Evolutionary conservation across 2,888 invertebrate species (phyloP).

Genomic region (Machimus rusticus): DNA sequence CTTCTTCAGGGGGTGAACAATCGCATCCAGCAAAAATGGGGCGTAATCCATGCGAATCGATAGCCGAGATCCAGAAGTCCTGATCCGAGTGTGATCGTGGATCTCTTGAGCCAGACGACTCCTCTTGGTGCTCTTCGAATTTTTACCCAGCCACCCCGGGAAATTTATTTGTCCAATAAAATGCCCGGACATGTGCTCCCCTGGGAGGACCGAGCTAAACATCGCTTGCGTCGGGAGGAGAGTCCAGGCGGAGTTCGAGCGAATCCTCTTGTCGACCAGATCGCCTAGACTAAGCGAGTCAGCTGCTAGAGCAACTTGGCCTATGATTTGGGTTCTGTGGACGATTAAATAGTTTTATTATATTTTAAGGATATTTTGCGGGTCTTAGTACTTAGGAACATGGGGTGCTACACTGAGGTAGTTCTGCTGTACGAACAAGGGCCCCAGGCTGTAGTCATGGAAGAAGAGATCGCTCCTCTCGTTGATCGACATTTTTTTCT

Average conservation of each 20-base stretch:
- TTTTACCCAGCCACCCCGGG: conserved; percentile 95
- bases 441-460: conserved; percentile 94
- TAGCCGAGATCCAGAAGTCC: conserved; percentile 80
- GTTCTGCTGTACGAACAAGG: conserved; percentile 98
- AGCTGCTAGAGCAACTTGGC: conserved; percentile 79
- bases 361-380: not conserved
- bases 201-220: conserved; percentile 90
- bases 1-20: conserved; percentile 79
- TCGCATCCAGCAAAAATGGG: conserved; percentile 75
- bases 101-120: conserved; percentile 83
- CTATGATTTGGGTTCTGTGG: conserved; percentile 66
- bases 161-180: conserved; percentile 84
- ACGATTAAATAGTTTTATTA: not conserved
- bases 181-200: conserved; percentile 82
- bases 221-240: conserved; percentile 87
- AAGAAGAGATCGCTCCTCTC: conserved; percentile 94
- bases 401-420: conserved; percentile 84
- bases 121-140: conserved; percentile 84
- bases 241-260: conserved; percentile 84
- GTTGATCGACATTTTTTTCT: conserved; percentile 76
- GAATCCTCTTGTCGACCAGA: conserved; percentile 80
- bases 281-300: conserved; percentile 89
- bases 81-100: conserved; percentile 83
- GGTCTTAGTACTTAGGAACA: conserved; percentile 69
- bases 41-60: conserved; percentile 90